Conservation (phyloP, 2,113 vertebrate species). For the Lasiurus borealis region DNA sequence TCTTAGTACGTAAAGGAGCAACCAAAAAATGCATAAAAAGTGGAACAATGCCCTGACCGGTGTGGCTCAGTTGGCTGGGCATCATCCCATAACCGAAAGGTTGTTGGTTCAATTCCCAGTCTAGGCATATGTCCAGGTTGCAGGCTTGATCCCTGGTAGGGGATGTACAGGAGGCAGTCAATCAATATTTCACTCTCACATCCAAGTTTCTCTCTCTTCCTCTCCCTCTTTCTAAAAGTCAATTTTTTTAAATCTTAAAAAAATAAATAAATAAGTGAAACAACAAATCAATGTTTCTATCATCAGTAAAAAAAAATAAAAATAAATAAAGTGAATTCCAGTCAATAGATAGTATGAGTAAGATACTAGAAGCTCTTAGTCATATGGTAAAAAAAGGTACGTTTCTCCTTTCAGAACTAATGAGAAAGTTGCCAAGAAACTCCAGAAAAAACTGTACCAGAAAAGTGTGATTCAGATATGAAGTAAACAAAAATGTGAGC, state of each 20-base stretch:
- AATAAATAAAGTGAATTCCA: neutral
- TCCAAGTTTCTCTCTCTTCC: neutral
- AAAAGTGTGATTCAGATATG: constrained; percentile 23
- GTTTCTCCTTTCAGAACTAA: constrained; percentile 3
- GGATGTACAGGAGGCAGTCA: no score
- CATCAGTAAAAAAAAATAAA: neutral
- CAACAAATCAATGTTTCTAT: neutral
- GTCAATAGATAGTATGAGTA: neutral
- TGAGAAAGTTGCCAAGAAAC: constrained; percentile 24
- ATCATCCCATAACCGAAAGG: no score
- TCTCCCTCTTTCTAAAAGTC: neutral
- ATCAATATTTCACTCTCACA: neutral
- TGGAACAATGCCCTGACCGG: neutral
- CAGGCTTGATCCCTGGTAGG: no score
- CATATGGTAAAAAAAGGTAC: neutral
- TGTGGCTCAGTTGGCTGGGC: no score
- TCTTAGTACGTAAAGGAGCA: neutral
- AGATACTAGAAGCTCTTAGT: constrained; percentile 42
- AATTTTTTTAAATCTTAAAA: no score
- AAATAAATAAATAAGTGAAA: no score
- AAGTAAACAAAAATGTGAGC: constrained; percentile 9
- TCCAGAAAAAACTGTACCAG: constrained; percentile 46
- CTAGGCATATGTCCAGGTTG: no score
- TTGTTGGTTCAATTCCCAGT: no score
- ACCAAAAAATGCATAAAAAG: neutral